Conservation (phyloP, 2,797 vertebrate species). For the Acanthurus leucopareius region DNA sequence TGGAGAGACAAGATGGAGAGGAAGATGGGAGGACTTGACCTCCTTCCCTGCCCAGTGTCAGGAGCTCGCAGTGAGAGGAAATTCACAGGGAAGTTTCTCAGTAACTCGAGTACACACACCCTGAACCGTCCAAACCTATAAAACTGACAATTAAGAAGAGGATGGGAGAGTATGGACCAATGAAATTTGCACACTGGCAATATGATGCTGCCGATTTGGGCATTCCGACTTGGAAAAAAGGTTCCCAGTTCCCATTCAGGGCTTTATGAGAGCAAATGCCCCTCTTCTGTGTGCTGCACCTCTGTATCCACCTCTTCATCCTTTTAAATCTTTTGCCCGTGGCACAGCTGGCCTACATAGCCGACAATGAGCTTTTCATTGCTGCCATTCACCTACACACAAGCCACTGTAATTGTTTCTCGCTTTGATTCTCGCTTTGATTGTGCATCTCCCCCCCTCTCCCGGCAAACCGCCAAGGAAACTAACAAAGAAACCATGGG, state of each 20-base stretch:
- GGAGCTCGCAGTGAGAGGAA: constrained; percentile 20
- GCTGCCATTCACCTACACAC: constrained; percentile 71
- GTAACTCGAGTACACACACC: constrained; percentile 3
- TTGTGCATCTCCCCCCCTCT: constrained; percentile 41
- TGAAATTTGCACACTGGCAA: constrained; percentile 36
- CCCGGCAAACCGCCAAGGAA: constrained; percentile 53
- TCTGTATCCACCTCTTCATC: constrained; percentile 43
- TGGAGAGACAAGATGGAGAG: constrained; percentile 34
- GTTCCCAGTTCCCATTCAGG: constrained; percentile 15
- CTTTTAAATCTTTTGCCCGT: constrained; percentile 54
- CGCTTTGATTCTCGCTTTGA: constrained; percentile 67
- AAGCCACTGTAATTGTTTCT: constrained; percentile 68
- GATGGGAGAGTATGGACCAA: not conserved
- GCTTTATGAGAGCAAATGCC: constrained; percentile 44
- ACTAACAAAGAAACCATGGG: constrained; percentile 47
- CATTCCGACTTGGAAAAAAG: constrained; percentile 38
- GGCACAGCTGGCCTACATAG: constrained; percentile 67
- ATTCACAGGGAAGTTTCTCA: constrained; percentile 39
- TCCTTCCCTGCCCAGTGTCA: constrained; percentile 49
- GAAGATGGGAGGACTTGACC: constrained; percentile 49
- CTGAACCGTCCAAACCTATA: not conserved
- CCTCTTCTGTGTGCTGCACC: constrained; percentile 36
- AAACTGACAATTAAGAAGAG: not conserved
- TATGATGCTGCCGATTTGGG: constrained; percentile 21
- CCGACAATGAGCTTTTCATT: constrained; percentile 73